Base-by-base conservation (phyloP, 2,113 vertebrate genomes). In the Siniperca chuatsi region DNA sequence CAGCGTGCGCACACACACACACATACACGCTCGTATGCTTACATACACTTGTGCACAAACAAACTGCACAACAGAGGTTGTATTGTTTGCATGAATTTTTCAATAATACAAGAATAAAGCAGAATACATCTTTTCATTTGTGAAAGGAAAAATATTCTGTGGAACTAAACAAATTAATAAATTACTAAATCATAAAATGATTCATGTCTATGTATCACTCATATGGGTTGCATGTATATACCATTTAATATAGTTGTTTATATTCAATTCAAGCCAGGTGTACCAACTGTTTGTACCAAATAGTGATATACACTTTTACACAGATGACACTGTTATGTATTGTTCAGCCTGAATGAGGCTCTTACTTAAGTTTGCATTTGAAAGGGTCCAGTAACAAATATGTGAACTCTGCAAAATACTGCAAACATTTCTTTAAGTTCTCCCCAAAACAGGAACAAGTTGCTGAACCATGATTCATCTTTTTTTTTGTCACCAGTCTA, bases 51-150 rank as follows among this genome's bases (percentile, higher is more conserved):
- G 12, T 65, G 60, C 33, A 58, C 37, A 66, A 35, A 72, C 73
- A 77, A 76, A 72, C 58, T n/a, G 8, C 11, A 58, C 18, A 61
- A 82, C 57, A 85, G 48, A 58, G 44, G 25, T 16, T 29, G 35
- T 16, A 55, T 66, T 83, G 62, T 87, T 75, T 61, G 54, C 35
- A 61, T 8, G 3, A 3, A 20, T 44, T 60, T 80, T 29, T 2
- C 1, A 71, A 8, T 50, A 44, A 33, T 33, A 18, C 9, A 40
- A 5, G 15, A 40, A 20, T 29, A 23, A 5, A 42, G 57, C 13
- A 25, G 44, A 40, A 67, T 21, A 55, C 48, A 42, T 48, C 12
- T 15, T 48, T 10, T 16, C 52, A 66, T 15, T 2, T 50, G 16
- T 62, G n/a, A 21, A 46, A 15, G 35, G 23, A 12, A 20, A 42